Conservation (phyloP, 2,113 vertebrate species). For the Oceanodroma tethys region DNA sequence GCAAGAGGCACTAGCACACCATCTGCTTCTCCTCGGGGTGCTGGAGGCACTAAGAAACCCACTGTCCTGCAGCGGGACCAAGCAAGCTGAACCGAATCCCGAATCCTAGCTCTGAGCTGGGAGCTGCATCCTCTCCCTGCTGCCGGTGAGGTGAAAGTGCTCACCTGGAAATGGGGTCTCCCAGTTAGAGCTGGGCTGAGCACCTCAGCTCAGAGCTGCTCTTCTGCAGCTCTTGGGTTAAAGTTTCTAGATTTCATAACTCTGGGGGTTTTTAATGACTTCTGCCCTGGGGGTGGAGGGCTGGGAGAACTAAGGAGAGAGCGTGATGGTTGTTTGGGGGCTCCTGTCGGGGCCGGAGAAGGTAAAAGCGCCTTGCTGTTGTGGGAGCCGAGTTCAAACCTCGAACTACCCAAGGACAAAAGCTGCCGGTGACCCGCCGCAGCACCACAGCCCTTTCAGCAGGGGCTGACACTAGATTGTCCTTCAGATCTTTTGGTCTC, state of each 20-base stretch:
- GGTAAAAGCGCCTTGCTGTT: not conserved
- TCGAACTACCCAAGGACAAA: not conserved
- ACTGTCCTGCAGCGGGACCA: not conserved
- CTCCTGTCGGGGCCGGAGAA: not conserved
- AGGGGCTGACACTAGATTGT: not conserved
- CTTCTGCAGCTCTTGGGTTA: not conserved
- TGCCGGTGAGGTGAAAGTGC: accelerated
- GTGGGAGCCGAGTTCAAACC: not conserved
- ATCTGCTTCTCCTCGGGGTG: not conserved
- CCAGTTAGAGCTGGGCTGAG: not conserved
- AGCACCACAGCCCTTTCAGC: too few relatives aligned
- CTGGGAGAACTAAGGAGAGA: not conserved
- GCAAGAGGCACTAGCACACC: not conserved
- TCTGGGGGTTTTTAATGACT: not conserved
- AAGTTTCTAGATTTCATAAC: not conserved
- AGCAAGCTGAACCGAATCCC: not conserved
- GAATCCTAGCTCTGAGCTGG: not conserved
- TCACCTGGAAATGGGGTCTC: not conserved
- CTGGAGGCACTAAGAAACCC: not conserved
- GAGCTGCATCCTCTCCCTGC: not conserved
- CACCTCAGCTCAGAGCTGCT: accelerated
- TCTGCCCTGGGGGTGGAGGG: not conserved
- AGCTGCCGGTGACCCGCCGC: not conserved
- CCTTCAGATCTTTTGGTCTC: not conserved
- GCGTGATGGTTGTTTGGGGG: not conserved